A percentile compares a stretch with the other conserved stretches of the same genome.
Evolutionary conservation across 2,888 invertebrate genomes (phyloP).

Genomic region (Micoletzkya japonica): DNA sequence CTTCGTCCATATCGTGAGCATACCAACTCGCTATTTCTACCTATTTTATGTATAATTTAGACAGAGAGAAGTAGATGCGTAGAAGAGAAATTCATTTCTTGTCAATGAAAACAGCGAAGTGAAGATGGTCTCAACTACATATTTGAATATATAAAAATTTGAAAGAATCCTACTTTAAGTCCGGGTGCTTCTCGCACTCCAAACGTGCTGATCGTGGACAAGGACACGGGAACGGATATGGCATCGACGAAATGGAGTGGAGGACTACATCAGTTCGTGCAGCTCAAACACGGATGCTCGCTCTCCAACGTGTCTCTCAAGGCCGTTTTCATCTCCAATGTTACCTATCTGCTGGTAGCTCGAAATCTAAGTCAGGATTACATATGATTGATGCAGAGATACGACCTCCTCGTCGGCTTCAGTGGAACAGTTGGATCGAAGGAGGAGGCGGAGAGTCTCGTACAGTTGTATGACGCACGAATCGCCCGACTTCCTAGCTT

Average conservation of each 20-base stretch:
- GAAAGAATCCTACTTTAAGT: slow-evolving; percentile 19
- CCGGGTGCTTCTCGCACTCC: neutral
- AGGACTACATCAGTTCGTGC: slow-evolving; percentile 54
- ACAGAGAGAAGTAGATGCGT: too few species aligned
- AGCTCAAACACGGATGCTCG: slow-evolving; percentile 64
- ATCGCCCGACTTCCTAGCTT: slow-evolving; percentile 31
- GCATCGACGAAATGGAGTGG: slow-evolving; percentile 64
- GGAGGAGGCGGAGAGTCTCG: slow-evolving; percentile 42
- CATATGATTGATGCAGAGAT: slow-evolving; percentile 14
- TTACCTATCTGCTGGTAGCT: slow-evolving; percentile 51
- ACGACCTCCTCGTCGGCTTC: slow-evolving; percentile 62
- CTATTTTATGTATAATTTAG: too few species aligned
- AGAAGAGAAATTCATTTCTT: too few species aligned
- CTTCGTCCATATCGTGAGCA: too few species aligned
- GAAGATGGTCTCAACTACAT: slow-evolving; percentile 34
- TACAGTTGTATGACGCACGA: slow-evolving; percentile 28
- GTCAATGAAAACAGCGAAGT: too few species aligned
- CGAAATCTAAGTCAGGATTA: too few species aligned
- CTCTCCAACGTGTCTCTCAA: slow-evolving; percentile 63
- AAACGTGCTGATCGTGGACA: slow-evolving; percentile 32
- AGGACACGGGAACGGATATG: slow-evolving; percentile 64
- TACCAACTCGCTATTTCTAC: too few species aligned
- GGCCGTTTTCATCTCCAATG: slow-evolving; percentile 65
- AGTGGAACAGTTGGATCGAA: slow-evolving; percentile 65
- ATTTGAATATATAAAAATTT: slow-evolving; percentile 22